Evolutionary conservation across 2,888 invertebrate species (phyloP), one percentile per base, ranked within the genome.

Genomic region (Lymantria dispar): DNA sequence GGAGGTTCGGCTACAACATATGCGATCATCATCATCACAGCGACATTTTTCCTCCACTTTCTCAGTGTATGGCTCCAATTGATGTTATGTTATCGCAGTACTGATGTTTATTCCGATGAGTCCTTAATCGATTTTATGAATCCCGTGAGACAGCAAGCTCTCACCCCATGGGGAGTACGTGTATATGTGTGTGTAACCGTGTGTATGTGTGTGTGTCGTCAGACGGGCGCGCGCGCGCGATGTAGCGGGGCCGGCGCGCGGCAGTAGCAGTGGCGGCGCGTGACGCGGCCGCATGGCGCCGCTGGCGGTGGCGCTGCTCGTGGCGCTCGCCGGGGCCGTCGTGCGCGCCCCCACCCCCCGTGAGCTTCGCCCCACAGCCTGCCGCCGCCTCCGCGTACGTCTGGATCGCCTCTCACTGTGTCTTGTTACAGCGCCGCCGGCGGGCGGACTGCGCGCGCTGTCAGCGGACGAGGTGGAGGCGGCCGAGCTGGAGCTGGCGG

Each of bases 401-500:
- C n/a, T n/a, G n/a, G n/a, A n/a, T n/a, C n/a, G n/a, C n/a, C n/a
- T n/a, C n/a, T n/a, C n/a, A 7, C 8, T n/a, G 37, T 30, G 37
- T n/a, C 8, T 37, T 7, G 37, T 37, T 11, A n/a, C 38, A 43
- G 37, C 54, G 53, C 50, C 48, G 47, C 48, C 43, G 29, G 45
- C 33, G 31, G 48, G 45, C n/a, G n/a, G n/a, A 39, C 48, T 47
- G 42, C 52, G 48, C 49, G 54, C 22, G 22, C 22, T 22, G 3
- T 22, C 22, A 5, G 3, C 50, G 53, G 60, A 36, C 49, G 62
- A 53, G 52, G 54, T 60, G 45, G 64, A 51, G 47, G 60, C 55
- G 47, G 54, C 60, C 22, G 65, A 68, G 42, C 61, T 78, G 59
- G 80, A 72, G 56, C 64, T 66, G 62, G 70, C 72, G 38, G 78